Base-by-base conservation (phyloP, 2,888 invertebrate species). In the Hirtodrosophila confusa region DNA sequence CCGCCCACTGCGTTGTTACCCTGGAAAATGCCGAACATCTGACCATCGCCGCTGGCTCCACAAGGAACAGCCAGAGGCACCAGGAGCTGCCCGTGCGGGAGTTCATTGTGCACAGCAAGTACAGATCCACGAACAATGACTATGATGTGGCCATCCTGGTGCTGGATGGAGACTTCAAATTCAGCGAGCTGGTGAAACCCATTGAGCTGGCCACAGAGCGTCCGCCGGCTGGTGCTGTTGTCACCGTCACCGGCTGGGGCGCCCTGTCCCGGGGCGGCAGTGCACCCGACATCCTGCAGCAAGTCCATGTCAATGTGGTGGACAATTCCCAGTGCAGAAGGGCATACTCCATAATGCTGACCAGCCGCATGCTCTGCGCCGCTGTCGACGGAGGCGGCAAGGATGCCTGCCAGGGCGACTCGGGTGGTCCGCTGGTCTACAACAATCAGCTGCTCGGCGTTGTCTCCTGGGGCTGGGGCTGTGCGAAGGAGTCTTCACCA, bases 121-220 rank as follows among this genome's bases (percentile, higher is more conserved):
- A 93, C 78, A 93, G 92, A 66, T 87, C 91, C 0, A 90, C 90
- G 2, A 92, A 92, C 43, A 90, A 91, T 57, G 92, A 93, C 24
- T 93, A 94, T 69, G 94, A 95, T 88, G 90, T 94, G n/a, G 94
- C 94, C 0, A 85, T 95, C 9, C 78, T 95, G 41, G 92, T 92
- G 58, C 85, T 94, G n/a, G 92, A 92, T 67, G 92, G 93, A 7
- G 92, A 92, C 6, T 65, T 91, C 90, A 57, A 23, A 2, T 57
- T 45, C 37, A 70, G 50, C 11, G 70, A 75, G 0, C 90, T 92
- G 40, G 92, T 94, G 50, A 90, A 92, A 1, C 94, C 94, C 0
- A 93, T 95, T 51, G 93, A 94, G 73, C 84, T 95, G 74, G 93
- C 93, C 62, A 92, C 93, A 92, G 80, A 88, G 67, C 72, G 78